phyloP scores from a whole-genome alignment of 2,888 invertebrate species.

The Sphaerophoria rueppellii region DNA sequence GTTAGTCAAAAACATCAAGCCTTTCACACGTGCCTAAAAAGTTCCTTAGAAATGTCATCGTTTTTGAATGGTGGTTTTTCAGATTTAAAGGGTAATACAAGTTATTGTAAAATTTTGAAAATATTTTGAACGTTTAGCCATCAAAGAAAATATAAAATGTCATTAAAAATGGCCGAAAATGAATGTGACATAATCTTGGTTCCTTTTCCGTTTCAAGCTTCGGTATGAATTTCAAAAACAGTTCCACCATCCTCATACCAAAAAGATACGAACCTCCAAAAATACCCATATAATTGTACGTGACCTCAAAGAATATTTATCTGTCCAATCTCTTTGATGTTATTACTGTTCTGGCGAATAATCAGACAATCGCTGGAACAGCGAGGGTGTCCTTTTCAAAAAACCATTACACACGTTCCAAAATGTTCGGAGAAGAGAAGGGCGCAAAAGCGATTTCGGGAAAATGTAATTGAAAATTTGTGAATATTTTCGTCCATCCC shows the following conservation, averaged over 20 bases:
- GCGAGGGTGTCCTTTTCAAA: constrained; percentile 21
- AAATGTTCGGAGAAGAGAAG: neutral
- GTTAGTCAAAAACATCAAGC: constrained; percentile 33
- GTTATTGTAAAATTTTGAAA: too few species aligned
- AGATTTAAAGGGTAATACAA: too few species aligned
- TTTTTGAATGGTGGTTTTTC: neutral
- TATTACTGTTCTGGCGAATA: constrained; percentile 52
- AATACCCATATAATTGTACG: constrained; percentile 62
- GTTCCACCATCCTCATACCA: too few species aligned
- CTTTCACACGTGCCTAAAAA: constrained; percentile 43
- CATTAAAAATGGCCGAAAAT: constrained; percentile 27
- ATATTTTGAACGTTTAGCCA: too few species aligned
- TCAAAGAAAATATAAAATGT: too few species aligned
- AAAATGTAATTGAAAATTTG: constrained; percentile 12
- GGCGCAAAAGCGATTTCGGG: neutral
- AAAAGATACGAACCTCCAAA: constrained; percentile 31
- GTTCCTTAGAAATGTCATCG: neutral
- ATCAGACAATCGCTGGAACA: constrained; percentile 26
- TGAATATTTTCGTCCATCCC: constrained; percentile 33
- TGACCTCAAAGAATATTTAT: constrained; percentile 54
- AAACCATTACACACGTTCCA: neutral
- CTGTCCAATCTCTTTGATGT: constrained; percentile 37
- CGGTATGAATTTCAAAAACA: too few species aligned
- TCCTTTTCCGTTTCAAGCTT: constrained; percentile 14
- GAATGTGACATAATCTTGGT: constrained; percentile 56